Percentiles rank a stretch among this genome's conserved stretches.
Evolutionary conservation across 1,140 invertebrate species (phyloP).

Genomic region (Danaus melanippus): DNA sequence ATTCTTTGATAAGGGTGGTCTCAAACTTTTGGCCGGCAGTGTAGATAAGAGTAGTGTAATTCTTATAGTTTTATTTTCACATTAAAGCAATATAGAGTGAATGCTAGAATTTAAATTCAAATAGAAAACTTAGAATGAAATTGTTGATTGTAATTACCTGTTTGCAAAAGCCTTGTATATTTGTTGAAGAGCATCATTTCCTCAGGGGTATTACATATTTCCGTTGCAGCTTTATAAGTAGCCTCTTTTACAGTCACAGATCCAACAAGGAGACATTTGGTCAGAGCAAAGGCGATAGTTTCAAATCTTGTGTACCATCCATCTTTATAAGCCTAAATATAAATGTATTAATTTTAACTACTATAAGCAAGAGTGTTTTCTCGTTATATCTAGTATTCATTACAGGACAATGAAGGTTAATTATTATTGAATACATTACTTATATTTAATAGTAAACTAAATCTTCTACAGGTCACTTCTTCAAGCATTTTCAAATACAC

Average conservation of each 20-base stretch:
- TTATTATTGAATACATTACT: conserved; percentile 2
- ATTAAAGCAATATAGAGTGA: no score
- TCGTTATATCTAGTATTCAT: no score
- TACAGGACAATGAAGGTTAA: neutral
- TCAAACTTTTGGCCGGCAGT: no score
- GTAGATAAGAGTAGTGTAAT: no score
- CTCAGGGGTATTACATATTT: conserved; percentile 72
- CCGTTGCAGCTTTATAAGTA: conserved; percentile 70
- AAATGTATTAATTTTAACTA: conserved; percentile 4
- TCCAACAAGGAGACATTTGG: conserved; percentile 68
- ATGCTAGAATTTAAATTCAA: no score
- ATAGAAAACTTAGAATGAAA: no score
- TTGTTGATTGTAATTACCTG: conserved; percentile 37
- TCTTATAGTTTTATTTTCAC: no score
- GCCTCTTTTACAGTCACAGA: conserved; percentile 56
- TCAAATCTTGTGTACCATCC: conserved; percentile 70
- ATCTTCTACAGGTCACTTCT: neutral
- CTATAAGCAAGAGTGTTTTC: neutral
- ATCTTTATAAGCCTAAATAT: conserved; percentile 65
- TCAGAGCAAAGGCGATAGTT: conserved; percentile 74
- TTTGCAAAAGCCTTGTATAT: conserved; percentile 65
- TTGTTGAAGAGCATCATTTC: conserved; percentile 76
- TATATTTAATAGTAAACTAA: neutral
- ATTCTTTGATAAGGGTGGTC: no score
- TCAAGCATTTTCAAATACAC: neutral